Base-by-base conservation (phyloP, 2,888 invertebrate species). In the Macaria notata region DNA sequence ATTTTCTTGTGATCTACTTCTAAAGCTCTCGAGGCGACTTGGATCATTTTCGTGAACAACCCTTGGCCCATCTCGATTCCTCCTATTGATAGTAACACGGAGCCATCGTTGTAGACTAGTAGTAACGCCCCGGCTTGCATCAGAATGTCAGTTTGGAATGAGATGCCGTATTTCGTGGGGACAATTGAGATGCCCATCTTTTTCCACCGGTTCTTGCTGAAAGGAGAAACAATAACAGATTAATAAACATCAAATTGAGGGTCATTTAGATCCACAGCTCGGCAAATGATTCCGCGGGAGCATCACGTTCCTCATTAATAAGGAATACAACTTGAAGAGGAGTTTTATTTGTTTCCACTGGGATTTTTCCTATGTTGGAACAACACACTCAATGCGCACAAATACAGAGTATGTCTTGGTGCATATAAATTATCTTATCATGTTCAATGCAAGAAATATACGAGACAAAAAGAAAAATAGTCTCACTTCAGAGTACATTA, bases 41-140 rank as follows among this genome's bases (percentile, higher is more conserved):
- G 97, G 59, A 96, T 94, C 94, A 97, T 96, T 92, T 98, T 98
- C 0, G 97, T 97, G 76, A 96, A 96, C 4, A 98, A 88, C 0
- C 98, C 98, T 87, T 98, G 98, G 0, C 98, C 98, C 96, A 98
- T 97, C 92, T 98, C 98, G 49, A 95, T 94, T 9, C 97, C 97
- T 49, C 96, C 96, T 74, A 96, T 96, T 4, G 94, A 93, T 45
- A 97, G 73, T 31, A 97, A 86, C 4, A 97, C 96, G 0, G 96
- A 95, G 7, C 96, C 97, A 75, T 95, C 95, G 1, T 89, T 93
- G 78, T 97, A 97, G 3, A 96, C 86, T 56, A 96, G 92, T 4
- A 98, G 88, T 53, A 98, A 87, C 1, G 97, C 96, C 3, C 96
- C 96, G 1, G 93, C 95, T 87, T 96, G 96, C 86, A 96, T 95